Percentiles rank a stretch among this genome's conserved stretches.
phyloP scores from a whole-genome alignment of 2,113 vertebrate genomes.

The Varanus komodoensis region DNA sequence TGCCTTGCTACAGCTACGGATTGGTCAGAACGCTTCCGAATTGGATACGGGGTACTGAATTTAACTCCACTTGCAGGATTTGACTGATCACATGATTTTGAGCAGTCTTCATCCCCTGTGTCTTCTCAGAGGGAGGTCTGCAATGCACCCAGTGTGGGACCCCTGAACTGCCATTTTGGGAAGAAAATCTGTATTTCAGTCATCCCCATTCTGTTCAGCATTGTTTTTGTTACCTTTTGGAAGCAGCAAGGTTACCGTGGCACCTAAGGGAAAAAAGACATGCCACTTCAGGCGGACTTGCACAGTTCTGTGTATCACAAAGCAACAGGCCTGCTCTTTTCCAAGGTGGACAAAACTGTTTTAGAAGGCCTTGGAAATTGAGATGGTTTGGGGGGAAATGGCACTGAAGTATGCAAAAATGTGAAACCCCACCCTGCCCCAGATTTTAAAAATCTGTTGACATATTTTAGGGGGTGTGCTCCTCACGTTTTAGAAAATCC shows the following conservation, averaged over 20 bases:
- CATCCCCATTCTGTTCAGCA: not conserved
- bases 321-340: conserved; percentile 51
- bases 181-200: not conserved
- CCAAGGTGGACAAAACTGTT: conserved; percentile 41
- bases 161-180: not conserved
- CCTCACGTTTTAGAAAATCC: not conserved
- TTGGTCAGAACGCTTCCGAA: not conserved
- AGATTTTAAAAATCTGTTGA: not conserved
- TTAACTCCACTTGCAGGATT: not conserved
- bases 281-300: conserved; percentile 46
- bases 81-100: not conserved
- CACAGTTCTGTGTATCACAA: conserved; percentile 23
- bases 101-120: not conserved
- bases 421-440: not conserved
- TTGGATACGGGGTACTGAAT: not conserved
- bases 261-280: conserved; percentile 34
- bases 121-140: not conserved
- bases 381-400: not conserved
- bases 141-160: not conserved
- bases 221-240: conserved; percentile 9
- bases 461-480: not conserved
- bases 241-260: conserved; percentile 39
- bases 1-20: not conserved
- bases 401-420: not conserved
- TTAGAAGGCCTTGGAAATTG: conserved; percentile 28